phyloP scores from a whole-genome alignment of 1,140 invertebrate species.

The Eupeodes corollae region DNA sequence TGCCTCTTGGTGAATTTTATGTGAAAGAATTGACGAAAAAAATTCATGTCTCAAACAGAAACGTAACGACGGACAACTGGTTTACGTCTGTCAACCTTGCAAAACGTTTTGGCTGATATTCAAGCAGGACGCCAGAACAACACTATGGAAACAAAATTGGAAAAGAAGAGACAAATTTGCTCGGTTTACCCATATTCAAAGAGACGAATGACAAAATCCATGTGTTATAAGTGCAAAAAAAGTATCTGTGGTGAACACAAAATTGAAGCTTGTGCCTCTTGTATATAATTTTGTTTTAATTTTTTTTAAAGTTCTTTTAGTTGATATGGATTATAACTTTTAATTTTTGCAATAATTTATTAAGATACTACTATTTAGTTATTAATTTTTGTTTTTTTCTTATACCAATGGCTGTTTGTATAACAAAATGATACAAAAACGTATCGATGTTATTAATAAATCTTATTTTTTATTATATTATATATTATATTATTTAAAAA shows the following conservation, averaged over 20 bases:
- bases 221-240: slow-evolving; percentile 1
- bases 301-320: not conserved
- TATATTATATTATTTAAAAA: too few species aligned
- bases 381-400: too few species aligned
- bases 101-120: not conserved
- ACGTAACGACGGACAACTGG: slow-evolving; percentile 37
- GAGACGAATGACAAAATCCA: not conserved
- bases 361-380: too few species aligned
- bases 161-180: slow-evolving; percentile 1
- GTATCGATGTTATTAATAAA: too few species aligned
- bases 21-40: slow-evolving; percentile 4
- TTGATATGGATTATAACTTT: not conserved
- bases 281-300: not conserved
- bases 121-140: too few species aligned
- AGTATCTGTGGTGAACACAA: not conserved
- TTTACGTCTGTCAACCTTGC: slow-evolving; percentile 30
- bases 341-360: too few species aligned
- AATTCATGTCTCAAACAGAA: slow-evolving; percentile 26
- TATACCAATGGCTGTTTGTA: too few species aligned
- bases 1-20: slow-evolving; percentile 19
- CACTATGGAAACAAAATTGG: not conserved
- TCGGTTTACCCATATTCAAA: slow-evolving; percentile 1
- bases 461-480: too few species aligned
- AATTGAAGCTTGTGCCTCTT: not conserved
- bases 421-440: too few species aligned